Percentiles rank a stretch among this genome's conserved stretches.
phyloP scores from a whole-genome alignment of 1,140 invertebrate species.

The Drosophila parvula region DNA sequence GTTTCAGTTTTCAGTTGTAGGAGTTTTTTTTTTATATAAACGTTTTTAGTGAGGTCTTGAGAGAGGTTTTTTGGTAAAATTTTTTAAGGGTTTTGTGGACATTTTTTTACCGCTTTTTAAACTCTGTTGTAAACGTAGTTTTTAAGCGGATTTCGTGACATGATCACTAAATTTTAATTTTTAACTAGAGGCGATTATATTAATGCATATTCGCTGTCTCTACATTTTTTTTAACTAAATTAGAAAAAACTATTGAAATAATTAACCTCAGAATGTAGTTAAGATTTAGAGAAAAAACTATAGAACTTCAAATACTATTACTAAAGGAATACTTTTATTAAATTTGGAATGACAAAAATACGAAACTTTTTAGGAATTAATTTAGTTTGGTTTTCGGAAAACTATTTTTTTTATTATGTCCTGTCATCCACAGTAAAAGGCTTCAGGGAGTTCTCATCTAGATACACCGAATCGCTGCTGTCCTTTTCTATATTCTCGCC shows the following conservation, averaged over 20 bases:
- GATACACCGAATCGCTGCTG: no score
- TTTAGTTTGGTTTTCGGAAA: no score
- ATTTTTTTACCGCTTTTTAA: no score
- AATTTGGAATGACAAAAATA: not conserved
- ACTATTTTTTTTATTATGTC: no score
- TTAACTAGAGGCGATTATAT: no score
- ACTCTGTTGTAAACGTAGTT: no score
- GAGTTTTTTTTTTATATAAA: not conserved
- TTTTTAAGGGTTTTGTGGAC: not conserved
- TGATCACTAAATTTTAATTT: no score
- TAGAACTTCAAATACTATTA: not conserved
- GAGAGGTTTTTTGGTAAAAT: no score
- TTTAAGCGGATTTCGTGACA: no score
- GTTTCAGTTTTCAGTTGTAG: not conserved
- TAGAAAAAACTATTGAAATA: not conserved
- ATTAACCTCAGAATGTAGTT: not conserved
- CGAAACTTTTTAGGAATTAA: no score
- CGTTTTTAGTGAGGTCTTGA: not conserved
- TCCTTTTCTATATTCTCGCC: not conserved
- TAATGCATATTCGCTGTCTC: no score
- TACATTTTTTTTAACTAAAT: not conserved
- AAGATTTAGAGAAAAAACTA: not conserved
- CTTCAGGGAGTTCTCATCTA: not conserved
- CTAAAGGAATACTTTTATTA: not conserved
- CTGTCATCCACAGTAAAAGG: not conserved